Evolutionary conservation across 2,113 vertebrate genomes (phyloP).

Genomic region (Cephalopholis sonnerati): DNA sequence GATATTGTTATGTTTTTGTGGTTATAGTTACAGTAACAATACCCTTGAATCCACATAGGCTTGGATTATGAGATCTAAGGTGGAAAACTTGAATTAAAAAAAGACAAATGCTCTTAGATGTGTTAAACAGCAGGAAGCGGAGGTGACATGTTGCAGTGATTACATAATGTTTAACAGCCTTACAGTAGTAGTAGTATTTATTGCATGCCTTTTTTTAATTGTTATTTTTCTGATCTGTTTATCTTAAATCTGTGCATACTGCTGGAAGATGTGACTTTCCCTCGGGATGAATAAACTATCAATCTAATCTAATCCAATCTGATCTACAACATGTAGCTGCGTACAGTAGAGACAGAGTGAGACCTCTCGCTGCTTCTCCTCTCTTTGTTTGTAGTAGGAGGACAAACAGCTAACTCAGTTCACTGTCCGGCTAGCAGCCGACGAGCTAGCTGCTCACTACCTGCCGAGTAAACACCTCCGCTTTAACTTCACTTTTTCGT

Average conservation of each 20-base stretch:
- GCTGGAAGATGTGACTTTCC: no score
- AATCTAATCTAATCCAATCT: no score
- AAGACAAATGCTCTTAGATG: background rate
- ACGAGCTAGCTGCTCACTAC: conserved; percentile 9
- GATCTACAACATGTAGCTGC: background rate
- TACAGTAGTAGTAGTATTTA: no score
- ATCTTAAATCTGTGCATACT: no score
- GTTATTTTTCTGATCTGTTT: no score
- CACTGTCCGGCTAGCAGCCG: conserved; percentile 32
- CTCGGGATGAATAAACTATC: no score
- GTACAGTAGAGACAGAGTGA: conserved; percentile 22
- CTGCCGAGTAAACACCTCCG: background rate
- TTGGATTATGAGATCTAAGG: background rate
- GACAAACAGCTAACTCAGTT: conserved; percentile 16
- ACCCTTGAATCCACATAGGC: background rate
- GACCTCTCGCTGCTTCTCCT: rapidly evolving
- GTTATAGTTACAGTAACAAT: background rate
- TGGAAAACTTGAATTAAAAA: background rate
- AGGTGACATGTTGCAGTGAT: background rate
- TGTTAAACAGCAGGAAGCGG: background rate
- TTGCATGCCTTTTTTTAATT: no score
- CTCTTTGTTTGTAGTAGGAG: conserved; percentile 25
- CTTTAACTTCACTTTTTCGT: background rate
- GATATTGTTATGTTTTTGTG: no score
- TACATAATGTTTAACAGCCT: background rate